Conservation (phyloP, 2,888 invertebrate genomes). For the Calliphora vomitoria region DNA sequence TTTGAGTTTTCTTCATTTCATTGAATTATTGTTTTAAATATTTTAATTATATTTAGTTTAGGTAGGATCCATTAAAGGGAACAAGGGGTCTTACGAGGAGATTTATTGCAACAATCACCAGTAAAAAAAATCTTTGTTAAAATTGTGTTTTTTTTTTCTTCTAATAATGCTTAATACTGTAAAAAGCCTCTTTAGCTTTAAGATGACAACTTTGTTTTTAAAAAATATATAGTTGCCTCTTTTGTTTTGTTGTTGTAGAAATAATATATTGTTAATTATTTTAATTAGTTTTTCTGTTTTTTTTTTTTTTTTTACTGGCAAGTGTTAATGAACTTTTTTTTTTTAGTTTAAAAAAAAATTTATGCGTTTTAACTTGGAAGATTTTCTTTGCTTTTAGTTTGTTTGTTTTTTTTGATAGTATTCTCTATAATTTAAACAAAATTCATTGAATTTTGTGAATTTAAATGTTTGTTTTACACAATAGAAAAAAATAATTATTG, state of each 20-base stretch:
- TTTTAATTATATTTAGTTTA: conserved; percentile 45
- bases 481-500: conserved; percentile 69
- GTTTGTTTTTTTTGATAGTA: conserved; percentile 60
- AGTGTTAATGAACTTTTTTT: conserved; percentile 62
- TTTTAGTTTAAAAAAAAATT: conserved; percentile 56
- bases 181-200: conserved; percentile 72
- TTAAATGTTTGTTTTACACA: conserved; percentile 66
- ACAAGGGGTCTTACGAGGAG: conserved; percentile 55
- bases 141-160: conserved; percentile 18
- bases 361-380: conserved; percentile 71
- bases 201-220: conserved; percentile 52
- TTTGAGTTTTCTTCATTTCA: conserved; percentile 65
- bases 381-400: conserved; percentile 73
- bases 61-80: conserved; percentile 57
- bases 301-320: conserved; percentile 71
- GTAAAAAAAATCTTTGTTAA: conserved; percentile 56
- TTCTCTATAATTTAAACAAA: conserved; percentile 55
- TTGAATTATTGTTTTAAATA: conserved; percentile 57
- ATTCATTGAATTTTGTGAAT: conserved; percentile 68
- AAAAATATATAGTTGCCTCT: conserved; percentile 43
- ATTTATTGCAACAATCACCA: conserved; percentile 67
- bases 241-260: conserved; percentile 35
- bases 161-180: conserved; percentile 72
- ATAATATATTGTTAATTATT: conserved; percentile 42
- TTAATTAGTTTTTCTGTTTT: background rate